phyloP scores from a whole-genome alignment of 2,797 vertebrate genomes.

The Poecilia velifera region DNA sequence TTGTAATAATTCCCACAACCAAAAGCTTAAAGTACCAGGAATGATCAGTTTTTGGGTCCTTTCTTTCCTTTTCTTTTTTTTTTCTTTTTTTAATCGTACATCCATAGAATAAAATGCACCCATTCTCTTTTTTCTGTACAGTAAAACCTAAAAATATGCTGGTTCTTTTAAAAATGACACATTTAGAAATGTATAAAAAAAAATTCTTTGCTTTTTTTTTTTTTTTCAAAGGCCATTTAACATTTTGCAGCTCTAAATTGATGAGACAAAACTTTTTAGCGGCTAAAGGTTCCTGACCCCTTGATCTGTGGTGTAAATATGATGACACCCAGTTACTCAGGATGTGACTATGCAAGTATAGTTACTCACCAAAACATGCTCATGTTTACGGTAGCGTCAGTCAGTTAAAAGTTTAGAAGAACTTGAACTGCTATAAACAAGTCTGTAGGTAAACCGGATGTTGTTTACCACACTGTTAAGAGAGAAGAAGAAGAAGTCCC shows the following conservation, averaged over 20 bases:
- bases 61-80: background rate
- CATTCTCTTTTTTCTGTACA: background rate
- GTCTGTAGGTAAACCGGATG: background rate
- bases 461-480: background rate
- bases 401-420: background rate
- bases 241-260: background rate
- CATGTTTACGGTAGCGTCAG: background rate
- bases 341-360: background rate
- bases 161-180: background rate
- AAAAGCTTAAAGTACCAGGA: background rate
- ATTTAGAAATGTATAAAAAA: background rate
- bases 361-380: background rate
- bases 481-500: background rate
- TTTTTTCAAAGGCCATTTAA: background rate
- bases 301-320: background rate
- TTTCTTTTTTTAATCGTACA: background rate
- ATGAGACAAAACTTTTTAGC: too few species aligned
- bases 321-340: background rate
- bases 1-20: background rate
- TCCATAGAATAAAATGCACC: background rate
- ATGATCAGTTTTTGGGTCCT: background rate
- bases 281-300: background rate
- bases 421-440: background rate
- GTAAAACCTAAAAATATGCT: background rate
- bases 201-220: background rate